Base-by-base conservation (phyloP, 92 coral and sea anemone species). In the Palythoa grandiflora region DNA sequence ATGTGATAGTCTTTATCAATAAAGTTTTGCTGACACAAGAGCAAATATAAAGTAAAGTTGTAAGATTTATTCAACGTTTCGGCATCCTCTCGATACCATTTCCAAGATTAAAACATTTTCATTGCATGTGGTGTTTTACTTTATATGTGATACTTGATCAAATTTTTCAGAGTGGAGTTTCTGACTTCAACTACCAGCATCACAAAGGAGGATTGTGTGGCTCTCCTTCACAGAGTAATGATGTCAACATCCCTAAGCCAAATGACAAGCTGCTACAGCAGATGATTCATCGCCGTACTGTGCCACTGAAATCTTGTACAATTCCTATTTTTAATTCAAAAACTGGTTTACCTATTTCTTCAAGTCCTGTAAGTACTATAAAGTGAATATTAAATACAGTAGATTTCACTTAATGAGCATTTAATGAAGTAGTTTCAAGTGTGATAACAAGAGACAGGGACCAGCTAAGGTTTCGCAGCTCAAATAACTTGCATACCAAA, bases 311-410 rank as follows among this genome's bases (percentile, higher is more conserved):
- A 44, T 92, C 98, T 78, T 95, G 98, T 37, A 95, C 99, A 57
- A 92, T 94, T 44, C 98, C 99, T 8, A 91, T 97, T 66, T 97
- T 97, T 87, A 94, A 97, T 85, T 93, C 98, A 20, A 95, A 90
- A 85, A 97, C 99, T 3, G 98, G 99, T 16, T 87, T 97, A 10
- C 99, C 99, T 39, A 88, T 97, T 63, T 97, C 99, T 0, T 97
- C 99, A 52, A 97, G 99, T 83, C 99, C 99, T 68, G 99, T 97
- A 73, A 91, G 96, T 92, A 72, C 0, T 9, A 17, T 40, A 13
- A 47, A 9, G 20, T 83, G 21, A 28, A 38, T 38, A 5, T 71
- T 14, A 5, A 5, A 28, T 28, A 39, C 57, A 39, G 40, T 19
- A 40, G 28, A 28, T 28, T 28, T 28, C 28, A 28, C 28, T 28